Conservation (phyloP, 2,888 invertebrate genomes). For the Drosophila greeni region DNA sequence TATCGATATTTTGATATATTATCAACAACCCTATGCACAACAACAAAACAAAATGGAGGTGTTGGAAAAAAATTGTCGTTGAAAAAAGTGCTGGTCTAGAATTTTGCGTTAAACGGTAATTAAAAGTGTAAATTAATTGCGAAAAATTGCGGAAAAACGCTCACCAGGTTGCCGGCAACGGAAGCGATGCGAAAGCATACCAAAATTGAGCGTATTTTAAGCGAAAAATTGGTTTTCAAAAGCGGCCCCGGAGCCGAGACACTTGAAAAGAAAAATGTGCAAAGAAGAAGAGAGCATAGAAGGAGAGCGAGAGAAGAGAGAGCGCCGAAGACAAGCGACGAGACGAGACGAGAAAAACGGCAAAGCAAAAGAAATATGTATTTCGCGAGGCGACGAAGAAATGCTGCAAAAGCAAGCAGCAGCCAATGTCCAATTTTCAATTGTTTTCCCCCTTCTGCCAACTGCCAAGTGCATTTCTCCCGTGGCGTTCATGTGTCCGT, state of each 20-base stretch:
- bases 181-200: slow-evolving; percentile 45
- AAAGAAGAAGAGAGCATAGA: slow-evolving; percentile 66
- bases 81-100: slow-evolving; percentile 75
- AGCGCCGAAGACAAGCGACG: slow-evolving; percentile 54
- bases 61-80: slow-evolving; percentile 76
- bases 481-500: slow-evolving; percentile 18
- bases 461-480: slow-evolving; percentile 61
- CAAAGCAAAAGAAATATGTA: slow-evolving; percentile 76
- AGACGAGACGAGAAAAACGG: slow-evolving; percentile 69
- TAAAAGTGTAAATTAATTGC: slow-evolving; percentile 72
- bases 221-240: slow-evolving; percentile 71
- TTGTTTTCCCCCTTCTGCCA: slow-evolving; percentile 52
- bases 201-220: slow-evolving; percentile 61
- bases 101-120: slow-evolving; percentile 77
- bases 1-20: no score
- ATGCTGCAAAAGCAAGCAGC: slow-evolving; percentile 54
- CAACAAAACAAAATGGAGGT: slow-evolving; percentile 79
- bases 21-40: no score
- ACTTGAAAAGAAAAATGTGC: slow-evolving; percentile 69
- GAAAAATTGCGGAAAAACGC: slow-evolving; percentile 59
- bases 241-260: slow-evolving; percentile 58
- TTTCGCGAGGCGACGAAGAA: slow-evolving; percentile 72
- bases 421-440: slow-evolving; percentile 68
- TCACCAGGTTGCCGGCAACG: slow-evolving; percentile 57
- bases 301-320: slow-evolving; percentile 47